These are phyloP conservation scores for Perodicticus potto DNA, from an alignment of 2,797 vertebrate species.

Conservation along the genomic window DNA sequence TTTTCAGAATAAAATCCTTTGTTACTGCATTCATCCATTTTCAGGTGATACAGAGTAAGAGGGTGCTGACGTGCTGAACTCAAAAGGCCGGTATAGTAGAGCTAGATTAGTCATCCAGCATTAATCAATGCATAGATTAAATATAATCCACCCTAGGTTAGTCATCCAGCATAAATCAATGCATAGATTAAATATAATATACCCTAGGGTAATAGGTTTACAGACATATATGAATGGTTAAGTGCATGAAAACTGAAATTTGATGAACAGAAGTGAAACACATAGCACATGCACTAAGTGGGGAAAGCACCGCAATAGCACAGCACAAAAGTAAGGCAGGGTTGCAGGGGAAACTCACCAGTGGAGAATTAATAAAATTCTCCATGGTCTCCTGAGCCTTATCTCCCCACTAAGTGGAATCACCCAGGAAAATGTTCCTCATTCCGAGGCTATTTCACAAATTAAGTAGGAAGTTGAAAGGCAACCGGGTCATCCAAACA, in stretches of 20 bases:
- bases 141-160: neutral
- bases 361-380: neutral
- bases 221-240: neutral
- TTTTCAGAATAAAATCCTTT: neutral
- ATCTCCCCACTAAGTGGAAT: neutral
- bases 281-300: neutral
- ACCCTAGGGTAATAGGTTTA: neutral
- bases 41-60: neutral
- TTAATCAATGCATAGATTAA: neutral
- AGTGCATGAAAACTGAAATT: neutral
- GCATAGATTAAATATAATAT: neutral
- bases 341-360: neutral
- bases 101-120: neutral
- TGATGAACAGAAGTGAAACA: neutral
- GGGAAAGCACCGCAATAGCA: rapidly evolving
- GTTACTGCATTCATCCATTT: neutral
- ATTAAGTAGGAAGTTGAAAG: neutral
- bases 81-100: neutral
- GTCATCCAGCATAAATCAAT: neutral
- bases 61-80: neutral
- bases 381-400: neutral
- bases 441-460: neutral
- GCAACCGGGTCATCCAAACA: neutral
- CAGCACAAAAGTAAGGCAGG: neutral
- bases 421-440: neutral